Base-by-base conservation (phyloP, 1,140 invertebrate genomes). In the Drosophila novamexicana region DNA sequence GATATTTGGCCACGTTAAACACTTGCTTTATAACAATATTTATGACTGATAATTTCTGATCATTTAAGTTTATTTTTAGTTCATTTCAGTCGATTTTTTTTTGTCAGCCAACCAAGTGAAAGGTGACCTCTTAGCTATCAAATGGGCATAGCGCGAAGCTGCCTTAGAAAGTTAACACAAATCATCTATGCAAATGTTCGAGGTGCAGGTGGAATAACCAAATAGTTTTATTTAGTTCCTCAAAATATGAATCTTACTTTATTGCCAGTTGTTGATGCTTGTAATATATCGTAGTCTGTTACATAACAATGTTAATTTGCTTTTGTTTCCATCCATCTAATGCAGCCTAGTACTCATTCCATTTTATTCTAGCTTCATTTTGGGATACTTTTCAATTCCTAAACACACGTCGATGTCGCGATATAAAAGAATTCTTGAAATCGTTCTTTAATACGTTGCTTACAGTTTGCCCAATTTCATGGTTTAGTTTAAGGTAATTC, bases 1-100 rank as follows among this genome's bases (percentile, higher is more conserved):
- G 75, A 75, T 71, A 45, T 68, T 39, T 57, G 39, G 68, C 67
- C 58, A 62, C 32, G 75, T 75, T 77, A 53, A 59, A 59, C 63
- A 72, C 69, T 72, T 45, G 57, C 75, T 79, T 64, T 65, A 66
- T 64, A 84, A 77, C 75, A 63, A 86, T 81, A 85, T 85, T 86
- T 82, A 82, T 82, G 71, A 62, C 53, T 53, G 53, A 88, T 88
- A 53, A 79, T 76, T 82, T 85, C 12, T 59, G 66, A 71, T 85
- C 77, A 65, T 75, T 45, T 34, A 9, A 63, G 66, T 75, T 85
- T 74, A 61, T 75, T 45, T 34, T 54, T 12, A 63, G 66, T 71
- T 81, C 77, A 65, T 65, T 42, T 29, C 8, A 54, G 44, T 65
- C 36, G 47, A 34, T 42, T 36, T 52, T 45, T 37, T 36, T 44